A percentile compares a stretch with the other conserved stretches of the same genome.
Evolutionary conservation across 2,888 invertebrate genomes (phyloP).

Genomic region (Agrotis ipsilon): DNA sequence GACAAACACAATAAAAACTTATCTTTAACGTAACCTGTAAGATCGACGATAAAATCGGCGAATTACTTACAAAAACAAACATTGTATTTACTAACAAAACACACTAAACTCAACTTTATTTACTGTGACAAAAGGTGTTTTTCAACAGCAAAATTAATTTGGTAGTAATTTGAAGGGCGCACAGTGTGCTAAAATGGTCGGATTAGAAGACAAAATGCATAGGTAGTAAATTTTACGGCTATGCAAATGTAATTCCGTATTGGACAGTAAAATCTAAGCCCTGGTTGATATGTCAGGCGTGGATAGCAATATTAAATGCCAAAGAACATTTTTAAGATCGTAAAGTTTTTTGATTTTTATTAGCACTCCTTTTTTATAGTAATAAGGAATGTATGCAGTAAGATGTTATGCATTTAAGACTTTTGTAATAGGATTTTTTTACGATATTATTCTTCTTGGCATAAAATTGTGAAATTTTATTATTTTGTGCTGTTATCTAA

Average conservation of each 20-base stretch:
- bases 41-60: slow-evolving; percentile 72
- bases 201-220: slow-evolving; percentile 88
- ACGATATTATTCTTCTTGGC: slow-evolving; percentile 35
- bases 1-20: slow-evolving; percentile 68
- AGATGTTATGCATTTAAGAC: slow-evolving; percentile 57
- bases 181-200: slow-evolving; percentile 77
- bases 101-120: slow-evolving; percentile 28
- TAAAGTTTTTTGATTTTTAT: slow-evolving; percentile 66
- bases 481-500: not conserved
- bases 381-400: slow-evolving; percentile 58
- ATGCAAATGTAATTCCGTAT: slow-evolving; percentile 87
- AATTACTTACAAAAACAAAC: slow-evolving; percentile 61
- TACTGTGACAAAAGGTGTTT: accelerated
- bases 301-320: slow-evolving; percentile 74
- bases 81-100: not conserved
- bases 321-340: slow-evolving; percentile 66
- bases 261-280: slow-evolving; percentile 85
- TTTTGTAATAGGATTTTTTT: slow-evolving; percentile 55
- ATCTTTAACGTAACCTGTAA: slow-evolving; percentile 70
- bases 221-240: slow-evolving; percentile 89
- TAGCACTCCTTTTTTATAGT: slow-evolving; percentile 64
- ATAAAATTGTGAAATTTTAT: slow-evolving; percentile 3
- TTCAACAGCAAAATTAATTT: not conserved
- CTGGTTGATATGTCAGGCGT: slow-evolving; percentile 76
- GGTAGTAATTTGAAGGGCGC: slow-evolving; percentile 64